phyloP scores from a whole-genome alignment of 1,140 invertebrate genomes.

The Halotydeus destructor region DNA sequence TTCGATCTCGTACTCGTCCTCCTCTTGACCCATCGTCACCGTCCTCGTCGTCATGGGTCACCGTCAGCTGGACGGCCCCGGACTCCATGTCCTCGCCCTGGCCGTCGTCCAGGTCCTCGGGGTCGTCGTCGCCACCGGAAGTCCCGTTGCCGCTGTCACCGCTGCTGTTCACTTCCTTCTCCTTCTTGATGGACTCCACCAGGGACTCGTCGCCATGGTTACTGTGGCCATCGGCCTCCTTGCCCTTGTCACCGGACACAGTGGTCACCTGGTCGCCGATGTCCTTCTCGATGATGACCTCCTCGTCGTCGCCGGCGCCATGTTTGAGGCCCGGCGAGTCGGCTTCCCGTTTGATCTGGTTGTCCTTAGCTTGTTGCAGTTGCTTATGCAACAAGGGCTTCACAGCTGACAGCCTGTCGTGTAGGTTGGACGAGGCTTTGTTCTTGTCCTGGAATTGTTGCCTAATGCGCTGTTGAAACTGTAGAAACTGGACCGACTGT shows the following conservation, averaged over 20 bases:
- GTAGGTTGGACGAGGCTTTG: not conserved
- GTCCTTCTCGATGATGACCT: not conserved
- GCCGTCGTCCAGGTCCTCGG: not conserved
- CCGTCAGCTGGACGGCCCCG: not conserved
- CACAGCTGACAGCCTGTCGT: no score
- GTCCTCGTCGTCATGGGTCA: not conserved
- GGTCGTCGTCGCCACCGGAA: not conserved
- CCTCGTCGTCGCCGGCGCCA: no score
- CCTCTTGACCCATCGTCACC: not conserved
- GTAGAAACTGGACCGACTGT: not conserved
- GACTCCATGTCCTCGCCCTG: not conserved
- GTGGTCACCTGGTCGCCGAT: not conserved
- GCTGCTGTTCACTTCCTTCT: not conserved
- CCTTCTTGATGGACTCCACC: no score
- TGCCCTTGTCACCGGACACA: not conserved
- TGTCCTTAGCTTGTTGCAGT: not conserved
- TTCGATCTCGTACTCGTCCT: conserved; percentile 1
- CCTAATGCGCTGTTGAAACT: not conserved
- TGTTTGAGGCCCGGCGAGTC: not conserved
- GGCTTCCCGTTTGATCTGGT: not conserved
- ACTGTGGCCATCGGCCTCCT: not conserved
- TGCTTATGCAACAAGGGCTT: not conserved
- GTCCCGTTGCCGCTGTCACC: not conserved
- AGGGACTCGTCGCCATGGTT: not conserved
- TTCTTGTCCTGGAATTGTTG: not conserved